Percentiles rank a stretch among this genome's conserved stretches.
Conservation (phyloP, 2,888 invertebrate genomes). For the Matsumyia berberina region DNA sequence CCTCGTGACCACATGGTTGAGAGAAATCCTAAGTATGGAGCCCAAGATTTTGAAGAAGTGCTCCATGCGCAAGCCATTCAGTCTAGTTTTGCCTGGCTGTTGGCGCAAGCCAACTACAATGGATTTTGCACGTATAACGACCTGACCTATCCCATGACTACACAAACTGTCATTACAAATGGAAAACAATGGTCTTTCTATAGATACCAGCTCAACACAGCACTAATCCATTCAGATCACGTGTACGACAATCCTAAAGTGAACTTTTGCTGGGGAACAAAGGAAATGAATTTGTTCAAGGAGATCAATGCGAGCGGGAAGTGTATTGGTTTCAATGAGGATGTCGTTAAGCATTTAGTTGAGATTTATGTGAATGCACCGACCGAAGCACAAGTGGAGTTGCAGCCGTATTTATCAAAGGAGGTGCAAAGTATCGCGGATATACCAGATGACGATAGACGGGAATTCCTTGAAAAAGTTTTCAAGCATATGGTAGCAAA, state of each 20-base stretch:
- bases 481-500: slow-evolving; percentile 90
- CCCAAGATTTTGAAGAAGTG: slow-evolving; percentile 87
- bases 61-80: slow-evolving; percentile 91
- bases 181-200: slow-evolving; percentile 94
- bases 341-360: slow-evolving; percentile 89
- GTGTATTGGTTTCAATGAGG: slow-evolving; percentile 91
- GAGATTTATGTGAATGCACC: slow-evolving; percentile 91
- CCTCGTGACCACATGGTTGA: slow-evolving; percentile 87
- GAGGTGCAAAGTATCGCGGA: slow-evolving; percentile 86
- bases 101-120: slow-evolving; percentile 91
- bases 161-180: slow-evolving; percentile 95
- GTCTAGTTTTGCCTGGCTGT: slow-evolving; percentile 92
- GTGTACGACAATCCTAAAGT: slow-evolving; percentile 88
- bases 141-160: slow-evolving; percentile 94
- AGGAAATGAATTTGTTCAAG: slow-evolving; percentile 90
- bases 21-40: slow-evolving; percentile 85
- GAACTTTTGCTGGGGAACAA: slow-evolving; percentile 93
- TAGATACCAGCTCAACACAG: slow-evolving; percentile 96
- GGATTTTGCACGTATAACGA: slow-evolving; percentile 97
- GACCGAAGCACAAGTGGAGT: slow-evolving; percentile 86
- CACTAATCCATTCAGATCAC: slow-evolving; percentile 87
- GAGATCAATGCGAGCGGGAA: slow-evolving; percentile 88
- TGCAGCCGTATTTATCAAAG: slow-evolving; percentile 90
- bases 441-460: slow-evolving; percentile 88
- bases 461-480: slow-evolving; percentile 88